Percentiles rank a stretch among this genome's conserved stretches.
These are phyloP conservation scores for Elgonia sp. DNA, from an alignment of 2,888 invertebrate species.

Conservation along the genomic window DNA sequence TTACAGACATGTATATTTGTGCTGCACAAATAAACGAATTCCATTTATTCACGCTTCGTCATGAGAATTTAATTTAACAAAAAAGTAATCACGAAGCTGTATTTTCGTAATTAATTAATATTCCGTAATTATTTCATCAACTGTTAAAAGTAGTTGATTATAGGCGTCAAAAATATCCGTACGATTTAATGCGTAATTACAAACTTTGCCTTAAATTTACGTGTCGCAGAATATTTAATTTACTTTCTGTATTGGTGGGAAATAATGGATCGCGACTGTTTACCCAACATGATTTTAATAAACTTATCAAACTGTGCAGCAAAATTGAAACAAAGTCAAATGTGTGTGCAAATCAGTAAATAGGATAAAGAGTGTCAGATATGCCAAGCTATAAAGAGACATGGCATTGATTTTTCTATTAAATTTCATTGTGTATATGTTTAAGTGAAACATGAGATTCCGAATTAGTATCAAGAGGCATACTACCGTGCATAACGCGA, in stretches of 20 bases:
- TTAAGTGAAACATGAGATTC: no score
- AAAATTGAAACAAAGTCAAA: constrained; percentile 33
- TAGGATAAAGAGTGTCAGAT: constrained; percentile 8
- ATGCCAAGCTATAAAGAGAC: constrained; percentile 24
- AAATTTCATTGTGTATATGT: no score
- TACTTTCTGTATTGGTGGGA: constrained; percentile 12
- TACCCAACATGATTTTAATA: constrained; percentile 22
- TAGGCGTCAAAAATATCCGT: constrained; percentile 17
- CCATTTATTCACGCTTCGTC: background rate
- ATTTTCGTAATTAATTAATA: constrained; percentile 14
- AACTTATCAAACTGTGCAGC: constrained; percentile 21
- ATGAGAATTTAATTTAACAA: no score
- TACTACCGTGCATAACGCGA: no score
- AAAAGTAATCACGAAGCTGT: no score
- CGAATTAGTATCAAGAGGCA: no score
- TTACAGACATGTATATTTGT: background rate
- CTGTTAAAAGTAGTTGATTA: background rate
- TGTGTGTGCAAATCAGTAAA: constrained; percentile 23
- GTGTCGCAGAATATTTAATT: constrained; percentile 24
- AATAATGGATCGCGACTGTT: constrained; percentile 1
- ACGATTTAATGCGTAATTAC: constrained; percentile 5
- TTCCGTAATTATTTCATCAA: constrained; percentile 3
- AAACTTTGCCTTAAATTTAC: constrained; percentile 8
- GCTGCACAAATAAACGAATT: constrained; percentile 10
- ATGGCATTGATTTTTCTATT: background rate